Conservation (phyloP, 2,797 vertebrate species). For the Megaceryle alcyon region DNA sequence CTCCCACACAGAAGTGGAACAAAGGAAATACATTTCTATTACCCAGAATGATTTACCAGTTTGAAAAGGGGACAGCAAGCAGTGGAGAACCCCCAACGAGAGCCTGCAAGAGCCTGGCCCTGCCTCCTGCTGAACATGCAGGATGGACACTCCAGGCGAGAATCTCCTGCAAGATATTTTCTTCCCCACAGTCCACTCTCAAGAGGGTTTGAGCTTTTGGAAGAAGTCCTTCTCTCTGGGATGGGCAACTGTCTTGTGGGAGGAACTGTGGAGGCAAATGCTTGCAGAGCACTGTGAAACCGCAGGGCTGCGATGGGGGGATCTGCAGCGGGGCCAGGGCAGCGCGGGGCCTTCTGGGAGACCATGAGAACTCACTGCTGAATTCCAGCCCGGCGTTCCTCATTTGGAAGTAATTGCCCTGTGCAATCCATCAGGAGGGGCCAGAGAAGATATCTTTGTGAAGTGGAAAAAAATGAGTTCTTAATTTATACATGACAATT, state of each 20-base stretch:
- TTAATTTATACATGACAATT: slow-evolving; percentile 58
- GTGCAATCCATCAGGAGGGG: slow-evolving; percentile 17
- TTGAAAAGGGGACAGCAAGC: background rate
- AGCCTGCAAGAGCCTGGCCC: background rate
- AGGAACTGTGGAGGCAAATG: background rate
- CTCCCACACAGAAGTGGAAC: background rate
- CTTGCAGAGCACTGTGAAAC: background rate
- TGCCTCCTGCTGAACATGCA: background rate
- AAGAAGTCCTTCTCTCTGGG: background rate
- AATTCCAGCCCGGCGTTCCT: background rate
- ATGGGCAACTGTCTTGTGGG: background rate
- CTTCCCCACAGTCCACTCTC: background rate
- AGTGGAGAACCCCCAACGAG: background rate
- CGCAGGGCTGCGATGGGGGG: accelerated
- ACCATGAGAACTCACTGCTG: background rate
- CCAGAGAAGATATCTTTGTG: slow-evolving; percentile 24
- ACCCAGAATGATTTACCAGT: background rate
- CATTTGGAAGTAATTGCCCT: slow-evolving; percentile 42
- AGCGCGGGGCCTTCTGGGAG: background rate
- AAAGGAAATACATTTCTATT: background rate
- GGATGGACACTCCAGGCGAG: accelerated
- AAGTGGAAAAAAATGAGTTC: slow-evolving; percentile 45
- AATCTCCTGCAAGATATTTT: background rate
- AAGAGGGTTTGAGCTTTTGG: background rate
- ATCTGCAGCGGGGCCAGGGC: background rate